Evolutionary conservation across 2,113 vertebrate genomes (phyloP), one percentile per base, ranked within the genome.

Genomic region (Thryonomys swinderianus): DNA sequence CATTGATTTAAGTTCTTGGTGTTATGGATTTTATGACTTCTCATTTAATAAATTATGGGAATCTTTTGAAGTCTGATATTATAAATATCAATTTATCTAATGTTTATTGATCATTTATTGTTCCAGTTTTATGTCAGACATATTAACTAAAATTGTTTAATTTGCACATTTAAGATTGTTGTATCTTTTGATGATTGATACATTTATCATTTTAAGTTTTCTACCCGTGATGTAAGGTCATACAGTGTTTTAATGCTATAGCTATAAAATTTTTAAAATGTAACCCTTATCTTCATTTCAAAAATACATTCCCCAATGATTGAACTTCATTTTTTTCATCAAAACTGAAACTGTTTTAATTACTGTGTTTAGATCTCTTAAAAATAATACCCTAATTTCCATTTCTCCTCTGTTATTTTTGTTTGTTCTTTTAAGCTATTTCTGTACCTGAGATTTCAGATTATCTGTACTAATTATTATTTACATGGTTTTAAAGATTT

Each of bases 371-470:
- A 48, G 37, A 21, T 48, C 30, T 3, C 13, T 87, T 95, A 40
- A 76, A 91, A 88, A 87, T 81, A 92, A 34, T 88, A 7, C 37
- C n/a, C 30, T 94, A 79, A 42, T 86, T 71, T 82, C 30, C 14
- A 78, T 71, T 21, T 84, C 42, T 67, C 79, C 40, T 67, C 34
- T 23, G 20, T 79, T 89, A 55, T 12, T 55, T 84, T 69, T 37
- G 14, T 62, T 55, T 59, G 25, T 27, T 57, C 30, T 76, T 55
- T 13, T 73, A 66, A 27, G 32, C 79, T 80, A 51, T 80, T 59
- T 84, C 3, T 2, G 9, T 55, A 27, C 7, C 45, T 48, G 32
- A 13, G 25, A 13, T 86, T 66, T 6, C 27, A 25, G 27, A 86
- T 74, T 37, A 34, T 81, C 10, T 51, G 7, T 30, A 45, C 9